Conservation (phyloP, 2,888 invertebrate genomes). For the Drosophila borborema region DNA sequence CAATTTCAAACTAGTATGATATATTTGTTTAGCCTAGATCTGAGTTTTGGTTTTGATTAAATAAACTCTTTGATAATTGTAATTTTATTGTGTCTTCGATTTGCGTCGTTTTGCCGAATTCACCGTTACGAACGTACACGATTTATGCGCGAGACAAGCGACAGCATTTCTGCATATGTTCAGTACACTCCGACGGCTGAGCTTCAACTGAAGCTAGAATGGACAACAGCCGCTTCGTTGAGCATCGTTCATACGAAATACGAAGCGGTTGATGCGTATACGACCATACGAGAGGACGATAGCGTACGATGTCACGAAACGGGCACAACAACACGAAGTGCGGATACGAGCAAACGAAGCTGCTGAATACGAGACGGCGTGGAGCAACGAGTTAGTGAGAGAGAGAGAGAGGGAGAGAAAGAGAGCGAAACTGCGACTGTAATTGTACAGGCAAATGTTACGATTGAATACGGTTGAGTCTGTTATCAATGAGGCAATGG, state of each 20-base stretch:
- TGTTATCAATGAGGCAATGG: background rate
- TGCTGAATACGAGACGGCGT: slow-evolving; percentile 40
- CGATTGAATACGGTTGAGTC: background rate
- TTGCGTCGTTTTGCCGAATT: slow-evolving; percentile 35
- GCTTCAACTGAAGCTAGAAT: slow-evolving; percentile 82
- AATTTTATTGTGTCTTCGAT: slow-evolving; percentile 14
- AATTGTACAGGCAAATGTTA: background rate
- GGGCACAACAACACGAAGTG: slow-evolving; percentile 25
- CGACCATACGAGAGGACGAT: slow-evolving; percentile 33
- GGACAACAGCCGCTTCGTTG: slow-evolving; percentile 45
- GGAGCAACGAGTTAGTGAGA: background rate
- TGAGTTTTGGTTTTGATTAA: slow-evolving; percentile 4
- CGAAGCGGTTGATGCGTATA: slow-evolving; percentile 10
- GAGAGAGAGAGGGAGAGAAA: background rate
- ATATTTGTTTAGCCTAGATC: background rate
- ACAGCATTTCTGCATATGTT: slow-evolving; percentile 72
- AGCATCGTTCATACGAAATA: slow-evolving; percentile 26
- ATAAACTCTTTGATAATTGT: background rate
- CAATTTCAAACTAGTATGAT: background rate
- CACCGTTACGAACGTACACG: slow-evolving; percentile 45
- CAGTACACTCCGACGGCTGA: slow-evolving; percentile 84
- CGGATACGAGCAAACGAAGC: slow-evolving; percentile 10
- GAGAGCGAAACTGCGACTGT: background rate
- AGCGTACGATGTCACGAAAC: slow-evolving; percentile 13
- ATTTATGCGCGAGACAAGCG: slow-evolving; percentile 61